phyloP scores from a whole-genome alignment of 2,888 invertebrate genomes.

The Thecocarcelia acutangulata region DNA sequence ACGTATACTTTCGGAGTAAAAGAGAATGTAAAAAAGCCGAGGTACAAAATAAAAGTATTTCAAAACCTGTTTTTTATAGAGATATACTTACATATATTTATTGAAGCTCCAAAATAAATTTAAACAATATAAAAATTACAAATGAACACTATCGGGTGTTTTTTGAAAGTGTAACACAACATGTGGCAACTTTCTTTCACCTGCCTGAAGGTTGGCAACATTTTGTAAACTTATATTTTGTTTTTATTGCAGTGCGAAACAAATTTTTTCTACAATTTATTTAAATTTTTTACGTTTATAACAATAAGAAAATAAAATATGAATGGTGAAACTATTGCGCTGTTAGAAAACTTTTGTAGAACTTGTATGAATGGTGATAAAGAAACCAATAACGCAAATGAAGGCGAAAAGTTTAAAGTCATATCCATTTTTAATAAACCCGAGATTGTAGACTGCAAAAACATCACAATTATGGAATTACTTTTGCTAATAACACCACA shows the following conservation, averaged over 20 bases:
- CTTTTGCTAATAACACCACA: conserved; percentile 76
- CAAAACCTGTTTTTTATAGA: too few species aligned
- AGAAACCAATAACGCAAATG: conserved; percentile 11
- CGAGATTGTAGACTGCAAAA: conserved; percentile 30
- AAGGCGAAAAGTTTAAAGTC: conserved; percentile 5
- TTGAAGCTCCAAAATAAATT: too few species aligned
- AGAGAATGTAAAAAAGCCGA: too few species aligned
- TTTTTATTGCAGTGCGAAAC: conserved; percentile 9
- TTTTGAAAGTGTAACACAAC: too few species aligned
- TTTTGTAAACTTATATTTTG: conserved; percentile 24
- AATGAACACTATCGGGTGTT: too few species aligned
- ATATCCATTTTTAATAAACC: conserved; percentile 53
- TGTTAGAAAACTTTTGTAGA: conserved; percentile 57
- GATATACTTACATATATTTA: too few species aligned
- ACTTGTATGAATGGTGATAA: conserved; percentile 56
- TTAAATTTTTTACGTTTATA: conserved; percentile 1
- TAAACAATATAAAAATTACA: too few species aligned
- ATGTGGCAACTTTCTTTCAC: neutral
- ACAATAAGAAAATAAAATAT: conserved; percentile 9
- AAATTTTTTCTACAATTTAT: conserved; percentile 1
- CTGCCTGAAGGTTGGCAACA: neutral
- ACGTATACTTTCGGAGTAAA: too few species aligned
- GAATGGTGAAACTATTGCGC: conserved; percentile 25
- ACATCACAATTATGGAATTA: conserved; percentile 75
- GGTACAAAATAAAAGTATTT: too few species aligned